These are phyloP conservation scores for Noctilio leporinus DNA, from an alignment of 2,113 vertebrate genomes.

Conservation along the genomic window DNA sequence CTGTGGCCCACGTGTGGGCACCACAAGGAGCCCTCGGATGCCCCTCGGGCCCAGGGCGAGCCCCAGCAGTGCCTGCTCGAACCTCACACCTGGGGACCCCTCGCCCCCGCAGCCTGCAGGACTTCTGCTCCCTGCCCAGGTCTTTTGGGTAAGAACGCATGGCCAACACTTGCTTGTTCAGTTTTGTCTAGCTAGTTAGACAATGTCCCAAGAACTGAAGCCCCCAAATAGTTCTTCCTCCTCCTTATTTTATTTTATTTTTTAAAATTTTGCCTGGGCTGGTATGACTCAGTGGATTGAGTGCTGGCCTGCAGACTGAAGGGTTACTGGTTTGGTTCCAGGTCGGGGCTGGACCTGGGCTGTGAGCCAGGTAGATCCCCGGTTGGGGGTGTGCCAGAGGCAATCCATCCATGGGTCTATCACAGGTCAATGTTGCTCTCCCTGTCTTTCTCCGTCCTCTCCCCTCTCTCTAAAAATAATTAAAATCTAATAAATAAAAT, in stretches of 20 bases:
- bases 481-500: too few relatives aligned
- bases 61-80: rapidly evolving
- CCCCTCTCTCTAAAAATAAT: too few relatives aligned
- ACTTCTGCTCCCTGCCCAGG: background rate
- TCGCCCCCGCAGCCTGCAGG: rapidly evolving
- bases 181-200: background rate
- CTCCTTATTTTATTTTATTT: background rate
- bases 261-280: too few relatives aligned
- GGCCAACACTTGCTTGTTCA: background rate
- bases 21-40: rapidly evolving
- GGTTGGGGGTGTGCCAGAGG: too few relatives aligned
- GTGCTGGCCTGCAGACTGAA: too few relatives aligned
- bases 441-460: too few relatives aligned
- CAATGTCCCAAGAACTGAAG: background rate
- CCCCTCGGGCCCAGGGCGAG: background rate
- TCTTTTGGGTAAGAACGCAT: background rate
- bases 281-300: too few relatives aligned
- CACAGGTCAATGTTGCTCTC: too few relatives aligned
- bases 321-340: too few relatives aligned
- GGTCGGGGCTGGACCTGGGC: too few relatives aligned
- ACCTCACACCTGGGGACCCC: rapidly evolving
- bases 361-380: too few relatives aligned
- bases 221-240: background rate
- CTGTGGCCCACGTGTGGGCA: rapidly evolving
- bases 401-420: too few relatives aligned